Base-by-base conservation (phyloP, 2,888 invertebrate genomes). In the Lycia hirtaria region DNA sequence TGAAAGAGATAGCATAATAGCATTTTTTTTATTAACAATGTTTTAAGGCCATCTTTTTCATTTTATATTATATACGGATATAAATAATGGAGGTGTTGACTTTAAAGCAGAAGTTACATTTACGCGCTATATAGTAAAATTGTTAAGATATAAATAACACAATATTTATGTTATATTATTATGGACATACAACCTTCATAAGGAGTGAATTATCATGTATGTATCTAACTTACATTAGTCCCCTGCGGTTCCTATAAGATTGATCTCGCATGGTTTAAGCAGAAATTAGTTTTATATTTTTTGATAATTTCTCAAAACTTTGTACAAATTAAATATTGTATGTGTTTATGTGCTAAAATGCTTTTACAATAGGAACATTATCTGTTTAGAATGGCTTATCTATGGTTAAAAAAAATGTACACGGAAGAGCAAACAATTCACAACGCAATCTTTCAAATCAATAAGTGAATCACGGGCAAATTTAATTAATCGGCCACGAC, bases 101-200 rank as follows among this genome's bases (percentile, higher is more conserved):
- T 20, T 4, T 26, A 55, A 35, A 2, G 47, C 30, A 3, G 37
- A 26, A 26, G 37, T 49, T 44, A 53, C 48, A 41, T 47, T 56
- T 48, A 53, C 43, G 45, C n/a, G 28, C 45, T 81, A 83, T 83
- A 85, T 80, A 81, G 83, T 85, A 83, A 83, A 82, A 85, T 79
- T 83, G 83, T 85, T 86, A 84, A 79, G 76, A 78, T 83, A 86
- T 83, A 87, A 87, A 87, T 85, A 89, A 88, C 83, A 85, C 79
- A 86, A 83, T 84, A 81, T 75, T 85, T 85, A 88, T 78, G 78
- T 85, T 87, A 87, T 71, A n/a, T n/a, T n/a, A n/a, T n/a, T n/a
- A 72, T 87, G 85, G 87, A 88, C 87, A 83, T 87, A 89, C 89
- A 90, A 89, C 89, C 88, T 89, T 89, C 79, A 78, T 81, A 90